Percentiles rank a stretch among this genome's conserved stretches.
phyloP scores from a whole-genome alignment of 2,113 vertebrate genomes.

The Pachypanchax playfairii region DNA sequence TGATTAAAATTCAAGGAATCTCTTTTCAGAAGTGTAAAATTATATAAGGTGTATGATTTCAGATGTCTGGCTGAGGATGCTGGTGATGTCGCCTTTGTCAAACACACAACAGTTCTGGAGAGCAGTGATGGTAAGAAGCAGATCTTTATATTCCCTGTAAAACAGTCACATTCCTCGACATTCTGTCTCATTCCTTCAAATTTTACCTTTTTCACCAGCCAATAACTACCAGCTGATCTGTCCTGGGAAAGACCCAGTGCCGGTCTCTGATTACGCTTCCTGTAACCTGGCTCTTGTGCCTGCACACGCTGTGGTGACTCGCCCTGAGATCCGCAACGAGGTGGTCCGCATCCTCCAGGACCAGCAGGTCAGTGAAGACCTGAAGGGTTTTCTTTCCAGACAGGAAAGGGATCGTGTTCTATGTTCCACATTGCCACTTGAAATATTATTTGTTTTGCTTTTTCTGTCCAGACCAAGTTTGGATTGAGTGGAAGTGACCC shows the following conservation, averaged over 20 bases:
- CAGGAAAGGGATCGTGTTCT: too few relatives aligned
- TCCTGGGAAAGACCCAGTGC: constrained; percentile 15
- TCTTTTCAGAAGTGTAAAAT: neutral
- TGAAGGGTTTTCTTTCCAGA: neutral
- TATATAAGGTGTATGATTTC: constrained; percentile 3
- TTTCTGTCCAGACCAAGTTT: constrained; percentile 53
- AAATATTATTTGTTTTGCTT: too few relatives aligned
- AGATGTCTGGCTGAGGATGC: constrained; percentile 86
- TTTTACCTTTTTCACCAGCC: neutral
- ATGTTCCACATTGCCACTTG: too few relatives aligned
- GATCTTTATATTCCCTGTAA: neutral
- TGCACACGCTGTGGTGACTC: constrained; percentile 79
- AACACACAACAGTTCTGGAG: constrained; percentile 83
- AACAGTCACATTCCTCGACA: neutral
- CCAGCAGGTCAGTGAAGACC: constrained; percentile 66
- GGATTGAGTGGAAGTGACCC: neutral
- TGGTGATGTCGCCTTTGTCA: constrained; percentile 90
- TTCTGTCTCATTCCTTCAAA: neutral
- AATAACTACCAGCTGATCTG: constrained; percentile 73
- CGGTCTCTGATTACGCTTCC: neutral
- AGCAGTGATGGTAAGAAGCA: constrained; percentile 81
- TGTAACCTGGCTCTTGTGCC: constrained; percentile 74
- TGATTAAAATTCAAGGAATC: neutral
- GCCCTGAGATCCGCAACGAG: constrained; percentile 35
- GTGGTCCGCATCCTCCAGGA: constrained; percentile 64